Evolutionary conservation across 2,113 vertebrate genomes (phyloP).

Genomic region (Piprites chloris): DNA sequence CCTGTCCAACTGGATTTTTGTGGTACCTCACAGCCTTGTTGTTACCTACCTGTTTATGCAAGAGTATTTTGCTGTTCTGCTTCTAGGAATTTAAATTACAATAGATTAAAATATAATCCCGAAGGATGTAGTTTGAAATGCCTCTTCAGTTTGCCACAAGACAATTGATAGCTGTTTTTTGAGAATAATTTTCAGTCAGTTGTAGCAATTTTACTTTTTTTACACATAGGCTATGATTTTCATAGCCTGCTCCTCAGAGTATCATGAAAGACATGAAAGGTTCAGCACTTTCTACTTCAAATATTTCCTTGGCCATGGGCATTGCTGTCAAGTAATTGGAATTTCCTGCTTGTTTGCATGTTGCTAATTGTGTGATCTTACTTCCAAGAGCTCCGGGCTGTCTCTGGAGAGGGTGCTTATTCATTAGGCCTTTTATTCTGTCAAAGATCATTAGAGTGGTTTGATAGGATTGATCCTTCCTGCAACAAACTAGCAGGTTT

Average conservation of each 20-base stretch:
- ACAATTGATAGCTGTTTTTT: not conserved
- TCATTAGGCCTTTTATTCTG: slow-evolving; percentile 33
- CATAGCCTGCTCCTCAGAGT: not conserved
- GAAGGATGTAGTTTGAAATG: not conserved
- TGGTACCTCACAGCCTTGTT: not conserved
- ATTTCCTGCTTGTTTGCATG: slow-evolving; percentile 49
- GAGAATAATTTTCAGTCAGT: not conserved
- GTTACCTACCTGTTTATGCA: not conserved
- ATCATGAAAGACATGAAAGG: not conserved
- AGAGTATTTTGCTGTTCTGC: not conserved
- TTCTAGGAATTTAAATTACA: not conserved
- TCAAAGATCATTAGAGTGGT: not conserved
- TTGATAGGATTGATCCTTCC: slow-evolving; percentile 1
- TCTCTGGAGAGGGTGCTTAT: slow-evolving; percentile 1
- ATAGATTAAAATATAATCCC: not conserved
- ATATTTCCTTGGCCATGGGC: not conserved
- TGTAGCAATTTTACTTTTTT: not conserved
- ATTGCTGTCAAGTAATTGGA: slow-evolving; percentile 3
- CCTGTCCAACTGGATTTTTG: not conserved
- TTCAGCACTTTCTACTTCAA: not conserved
- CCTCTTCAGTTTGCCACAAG: not conserved
- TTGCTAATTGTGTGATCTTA: slow-evolving; percentile 23
- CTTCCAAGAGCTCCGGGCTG: not conserved
- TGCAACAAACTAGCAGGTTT: not conserved
- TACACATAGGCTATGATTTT: not conserved